Evolutionary conservation across 2,888 invertebrate genomes (phyloP).

Genomic region (Mesodorylaimus sp.): DNA sequence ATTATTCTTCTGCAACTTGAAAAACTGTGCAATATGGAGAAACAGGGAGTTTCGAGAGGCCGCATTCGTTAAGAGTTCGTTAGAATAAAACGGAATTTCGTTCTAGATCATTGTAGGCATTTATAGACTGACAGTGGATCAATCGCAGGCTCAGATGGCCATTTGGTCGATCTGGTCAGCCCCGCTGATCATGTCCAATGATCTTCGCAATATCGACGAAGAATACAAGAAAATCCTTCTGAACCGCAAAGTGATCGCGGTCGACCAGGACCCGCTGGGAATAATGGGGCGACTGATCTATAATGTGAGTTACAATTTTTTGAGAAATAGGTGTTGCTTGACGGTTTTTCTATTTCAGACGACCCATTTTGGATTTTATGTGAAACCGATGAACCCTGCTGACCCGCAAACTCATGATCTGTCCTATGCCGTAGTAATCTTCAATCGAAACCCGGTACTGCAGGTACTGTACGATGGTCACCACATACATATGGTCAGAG

Average conservation of each 20-base stretch:
- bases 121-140: conserved; percentile 40
- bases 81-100: no score
- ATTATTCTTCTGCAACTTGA: no score
- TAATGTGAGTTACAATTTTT: conserved; percentile 5
- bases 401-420: conserved; percentile 46
- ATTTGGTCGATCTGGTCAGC: conserved; percentile 75
- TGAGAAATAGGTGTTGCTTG: no score
- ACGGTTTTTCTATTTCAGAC: conserved; percentile 3
- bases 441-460: conserved; percentile 46
- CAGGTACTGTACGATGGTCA: no score
- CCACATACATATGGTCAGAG: no score
- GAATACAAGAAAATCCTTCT: conserved; percentile 75
- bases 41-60: no score
- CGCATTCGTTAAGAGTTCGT: no score
- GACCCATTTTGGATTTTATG: neutral
- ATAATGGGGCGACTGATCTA: conserved; percentile 62
- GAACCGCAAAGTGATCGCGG: conserved; percentile 72
- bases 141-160: conserved; percentile 85
- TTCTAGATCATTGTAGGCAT: conserved; percentile 7
- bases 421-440: conserved; percentile 72
- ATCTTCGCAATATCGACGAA: conserved; percentile 63
- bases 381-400: conserved; percentile 54
- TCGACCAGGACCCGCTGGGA: conserved; percentile 79
- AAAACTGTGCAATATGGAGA: no score
- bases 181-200: conserved; percentile 83